Percentiles rank a stretch among this genome's conserved stretches.
Evolutionary conservation across 2,113 vertebrate species (phyloP).

Genomic region (Corvus cornix): DNA sequence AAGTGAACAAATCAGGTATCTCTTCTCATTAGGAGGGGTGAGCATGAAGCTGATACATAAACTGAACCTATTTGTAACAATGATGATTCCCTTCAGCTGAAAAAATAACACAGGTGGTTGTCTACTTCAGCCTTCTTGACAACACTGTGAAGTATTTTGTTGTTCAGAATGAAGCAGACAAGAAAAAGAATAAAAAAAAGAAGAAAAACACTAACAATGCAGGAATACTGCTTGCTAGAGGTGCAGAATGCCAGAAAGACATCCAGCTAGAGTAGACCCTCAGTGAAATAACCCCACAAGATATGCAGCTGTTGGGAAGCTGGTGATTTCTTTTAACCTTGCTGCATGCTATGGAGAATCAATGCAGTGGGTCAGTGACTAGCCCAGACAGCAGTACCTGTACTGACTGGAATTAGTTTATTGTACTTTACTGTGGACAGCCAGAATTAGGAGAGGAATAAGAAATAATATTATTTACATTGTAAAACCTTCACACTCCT

Average conservation of each 20-base stretch:
- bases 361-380: not conserved
- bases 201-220: not conserved
- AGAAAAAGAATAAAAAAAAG: not conserved
- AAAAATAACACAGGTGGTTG: not conserved
- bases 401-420: not conserved
- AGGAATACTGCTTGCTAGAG: not conserved
- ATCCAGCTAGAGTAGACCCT: not conserved
- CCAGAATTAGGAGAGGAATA: not conserved
- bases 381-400: not conserved
- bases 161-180: not conserved
- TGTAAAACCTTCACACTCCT: not conserved
- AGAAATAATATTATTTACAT: not conserved
- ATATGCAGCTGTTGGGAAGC: not conserved
- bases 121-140: not conserved
- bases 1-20: not conserved
- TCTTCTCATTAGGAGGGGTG: constrained; percentile 11
- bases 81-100: not conserved
- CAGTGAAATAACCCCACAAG: not conserved
- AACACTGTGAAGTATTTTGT: not conserved
- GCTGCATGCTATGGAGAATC: not conserved
- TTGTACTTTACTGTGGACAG: not conserved
- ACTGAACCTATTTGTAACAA: not conserved
- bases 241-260: not conserved
- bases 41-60: not conserved
- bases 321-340: not conserved